Evolutionary conservation across 1,140 invertebrate species (phyloP).

Genomic region (Cotesia chilonis): DNA sequence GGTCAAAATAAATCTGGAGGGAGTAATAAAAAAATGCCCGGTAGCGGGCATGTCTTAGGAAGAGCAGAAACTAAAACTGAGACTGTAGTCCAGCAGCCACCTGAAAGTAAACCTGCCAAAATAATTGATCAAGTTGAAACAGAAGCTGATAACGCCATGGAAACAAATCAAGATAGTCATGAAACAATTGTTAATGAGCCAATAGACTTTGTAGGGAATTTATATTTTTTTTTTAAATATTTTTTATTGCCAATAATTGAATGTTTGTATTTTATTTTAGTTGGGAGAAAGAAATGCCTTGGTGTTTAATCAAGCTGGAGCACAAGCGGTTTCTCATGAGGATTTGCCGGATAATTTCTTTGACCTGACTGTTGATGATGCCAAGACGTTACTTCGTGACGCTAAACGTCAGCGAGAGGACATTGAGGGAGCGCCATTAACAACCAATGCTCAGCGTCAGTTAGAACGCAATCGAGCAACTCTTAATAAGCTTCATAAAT

Average conservation of each 20-base stretch:
- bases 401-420: conserved; percentile 71
- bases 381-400: conserved; percentile 75
- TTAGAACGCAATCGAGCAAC: conserved; percentile 70
- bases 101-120: background rate
- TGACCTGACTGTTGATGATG: conserved; percentile 81
- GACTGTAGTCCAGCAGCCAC: background rate
- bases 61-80: conserved; percentile 12
- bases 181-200: too few species aligned
- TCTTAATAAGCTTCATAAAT: conserved; percentile 70
- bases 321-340: conserved; percentile 65
- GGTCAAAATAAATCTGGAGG: conserved; percentile 17
- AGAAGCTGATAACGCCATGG: conserved; percentile 25
- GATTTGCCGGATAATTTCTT: conserved; percentile 86
- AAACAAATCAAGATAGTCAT: conserved; percentile 46
- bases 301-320: conserved; percentile 72
- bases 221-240: conserved; percentile 29
- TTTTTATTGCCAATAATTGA: conserved; percentile 14
- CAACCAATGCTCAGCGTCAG: conserved; percentile 72
- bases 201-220: conserved; percentile 22
- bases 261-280: conserved; percentile 58
- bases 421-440: conserved; percentile 73
- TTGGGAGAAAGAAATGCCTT: conserved; percentile 76
- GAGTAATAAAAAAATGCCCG: conserved; percentile 7
- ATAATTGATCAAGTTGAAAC: conserved; percentile 42
- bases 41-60: conserved; percentile 21